Conservation (phyloP, 2,888 invertebrate genomes). For the Ochlodes sylvanus region DNA sequence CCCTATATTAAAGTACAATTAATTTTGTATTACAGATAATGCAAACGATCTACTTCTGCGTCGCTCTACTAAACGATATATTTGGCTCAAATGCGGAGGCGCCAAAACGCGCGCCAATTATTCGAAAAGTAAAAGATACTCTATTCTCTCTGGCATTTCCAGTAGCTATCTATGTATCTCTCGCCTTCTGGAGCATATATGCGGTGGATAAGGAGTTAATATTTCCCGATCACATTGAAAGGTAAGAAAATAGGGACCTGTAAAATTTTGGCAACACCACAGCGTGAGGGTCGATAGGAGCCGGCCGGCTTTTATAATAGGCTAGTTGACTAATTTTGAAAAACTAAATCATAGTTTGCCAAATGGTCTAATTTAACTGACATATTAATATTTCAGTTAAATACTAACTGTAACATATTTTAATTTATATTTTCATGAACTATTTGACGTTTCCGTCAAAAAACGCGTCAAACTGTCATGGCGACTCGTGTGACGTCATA, state of each 20-base stretch:
- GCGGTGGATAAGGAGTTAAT: constrained; percentile 94
- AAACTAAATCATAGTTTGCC: too few species aligned
- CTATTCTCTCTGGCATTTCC: constrained; percentile 90
- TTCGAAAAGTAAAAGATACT: constrained; percentile 88
- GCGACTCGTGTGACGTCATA: too few species aligned
- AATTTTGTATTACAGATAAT: constrained; percentile 83
- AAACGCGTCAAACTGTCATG: too few species aligned
- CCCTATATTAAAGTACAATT: neutral
- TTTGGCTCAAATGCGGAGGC: constrained; percentile 87
- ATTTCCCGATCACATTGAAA: constrained; percentile 88
- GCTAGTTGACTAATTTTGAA: too few species aligned
- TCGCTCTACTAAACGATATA: constrained; percentile 90
- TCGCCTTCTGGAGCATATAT: constrained; percentile 94
- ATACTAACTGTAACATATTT: too few species aligned
- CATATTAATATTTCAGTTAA: too few species aligned
- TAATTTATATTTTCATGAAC: too few species aligned
- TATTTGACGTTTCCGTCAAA: too few species aligned
- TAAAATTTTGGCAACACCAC: too few species aligned
- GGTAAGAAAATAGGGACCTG: constrained; percentile 58
- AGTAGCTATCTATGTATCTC: constrained; percentile 91
- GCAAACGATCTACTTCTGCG: constrained; percentile 90
- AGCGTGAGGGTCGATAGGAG: too few species aligned
- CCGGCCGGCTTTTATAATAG: too few species aligned
- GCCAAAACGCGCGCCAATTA: constrained; percentile 85
- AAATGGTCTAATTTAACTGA: too few species aligned